Evolutionary conservation across 2,797 vertebrate genomes (phyloP), one percentile per base, ranked within the genome.

Genomic region (Lithobates pipiens): DNA sequence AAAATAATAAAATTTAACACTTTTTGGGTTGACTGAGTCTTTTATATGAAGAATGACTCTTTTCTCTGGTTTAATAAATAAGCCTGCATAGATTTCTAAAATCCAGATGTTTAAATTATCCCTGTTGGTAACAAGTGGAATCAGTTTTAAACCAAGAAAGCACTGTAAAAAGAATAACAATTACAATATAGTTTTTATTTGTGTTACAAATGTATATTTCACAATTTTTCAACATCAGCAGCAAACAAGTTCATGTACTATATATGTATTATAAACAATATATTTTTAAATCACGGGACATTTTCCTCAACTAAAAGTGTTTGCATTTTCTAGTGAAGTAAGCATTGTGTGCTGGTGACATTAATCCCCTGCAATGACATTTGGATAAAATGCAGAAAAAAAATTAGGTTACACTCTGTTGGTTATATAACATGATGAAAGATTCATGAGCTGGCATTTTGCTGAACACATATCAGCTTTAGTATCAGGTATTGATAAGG

Each of bases 391-490:
- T 82, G 42, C 44, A 72, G 50, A 73, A 75, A 75, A 75, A 81
- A 82, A 82, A 82, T 82, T 36, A 75, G n/a, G 72, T 82, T 82
- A 75, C 80, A 82, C 36, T 74, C 80, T 75, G 54, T 71, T 82
- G 72, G 70, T 75, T 82, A 44, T 82, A 75, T 82, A 82, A 82
- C 54, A 82, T 67, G 80, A 82, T 82, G 80, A 82, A 82, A 82
- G 71, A 82, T 82, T 82, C 61, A 82, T 82, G 71, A 82, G 80
- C n/a, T 82, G 80, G 71, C 80, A 82, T 82, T 82, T 82, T 75
- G 34, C 61, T 82, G 73, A 75, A 74, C 57, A 82, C 39, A 25
- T 82, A 74, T 82, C 61, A 75, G 34, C 71, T 82, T 82, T 67
- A 67, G 50, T 74, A 82, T 82, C 57, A 75, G 39, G 54, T 82